Evolutionary conservation across 2,888 invertebrate genomes (phyloP).

Genomic region (Pogonocherus hispidulus): DNA sequence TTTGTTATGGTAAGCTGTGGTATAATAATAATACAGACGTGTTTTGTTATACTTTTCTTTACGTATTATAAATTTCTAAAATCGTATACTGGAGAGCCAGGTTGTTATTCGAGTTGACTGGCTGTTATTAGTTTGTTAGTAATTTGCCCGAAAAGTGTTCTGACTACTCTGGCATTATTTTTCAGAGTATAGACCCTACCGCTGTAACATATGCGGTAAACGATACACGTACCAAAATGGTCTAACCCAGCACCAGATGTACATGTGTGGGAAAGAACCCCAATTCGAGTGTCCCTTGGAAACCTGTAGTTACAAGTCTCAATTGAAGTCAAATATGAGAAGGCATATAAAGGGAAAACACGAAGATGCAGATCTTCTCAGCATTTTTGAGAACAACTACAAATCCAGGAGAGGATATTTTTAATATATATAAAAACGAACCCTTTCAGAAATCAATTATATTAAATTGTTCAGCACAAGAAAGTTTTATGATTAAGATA

Average conservation of each 20-base stretch:
- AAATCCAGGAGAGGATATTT: no score
- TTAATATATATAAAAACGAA: no score
- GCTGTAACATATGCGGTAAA: not conserved
- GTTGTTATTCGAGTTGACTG: no score
- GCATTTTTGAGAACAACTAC: not conserved
- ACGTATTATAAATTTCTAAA: no score
- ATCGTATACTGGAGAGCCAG: no score
- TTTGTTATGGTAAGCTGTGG: no score
- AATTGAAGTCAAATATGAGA: slow-evolving; percentile 27
- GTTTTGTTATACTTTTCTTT: no score
- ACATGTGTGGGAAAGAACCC: slow-evolving; percentile 29
- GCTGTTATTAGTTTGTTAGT: no score
- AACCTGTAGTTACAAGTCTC: slow-evolving; percentile 29
- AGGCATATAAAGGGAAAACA: slow-evolving; percentile 17
- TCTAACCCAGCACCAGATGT: not conserved
- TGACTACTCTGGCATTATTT: not conserved
- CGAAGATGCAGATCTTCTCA: slow-evolving; percentile 4
- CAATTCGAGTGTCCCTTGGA: slow-evolving; percentile 25
- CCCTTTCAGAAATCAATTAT: no score
- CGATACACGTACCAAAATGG: not conserved
- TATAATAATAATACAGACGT: no score
- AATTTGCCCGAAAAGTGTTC: not conserved
- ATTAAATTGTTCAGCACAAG: no score
- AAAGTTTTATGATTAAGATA: no score
- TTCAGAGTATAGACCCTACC: not conserved